Evolutionary conservation across 2,113 vertebrate genomes (phyloP).

Genomic region (Callospermophilus lateralis): DNA sequence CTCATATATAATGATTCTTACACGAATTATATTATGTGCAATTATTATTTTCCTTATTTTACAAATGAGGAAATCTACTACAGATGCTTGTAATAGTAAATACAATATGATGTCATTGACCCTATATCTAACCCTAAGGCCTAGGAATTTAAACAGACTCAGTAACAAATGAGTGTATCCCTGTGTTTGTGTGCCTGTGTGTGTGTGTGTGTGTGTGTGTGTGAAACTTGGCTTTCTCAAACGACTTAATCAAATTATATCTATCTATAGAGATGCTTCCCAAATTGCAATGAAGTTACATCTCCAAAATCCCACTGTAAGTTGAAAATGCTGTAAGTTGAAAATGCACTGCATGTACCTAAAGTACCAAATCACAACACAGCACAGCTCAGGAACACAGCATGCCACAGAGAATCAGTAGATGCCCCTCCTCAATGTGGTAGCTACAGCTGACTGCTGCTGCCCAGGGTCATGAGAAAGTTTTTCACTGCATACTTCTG

Average conservation of each 20-base stretch:
- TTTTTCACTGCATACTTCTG: too few species aligned
- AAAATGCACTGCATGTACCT: neutral
- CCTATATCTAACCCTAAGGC: neutral
- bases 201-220: too few species aligned
- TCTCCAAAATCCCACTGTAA: neutral
- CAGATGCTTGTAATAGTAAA: neutral
- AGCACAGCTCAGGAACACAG: neutral
- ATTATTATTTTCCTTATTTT: neutral
- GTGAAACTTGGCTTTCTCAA: neutral
- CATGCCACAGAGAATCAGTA: neutral
- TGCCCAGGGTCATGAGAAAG: neutral
- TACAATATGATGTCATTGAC: neutral
- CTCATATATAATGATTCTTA: neutral
- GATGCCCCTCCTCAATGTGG: neutral
- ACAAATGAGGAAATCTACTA: neutral
- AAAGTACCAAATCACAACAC: neutral
- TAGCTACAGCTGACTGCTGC: neutral
- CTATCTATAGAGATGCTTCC: neutral
- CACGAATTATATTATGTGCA: neutral
- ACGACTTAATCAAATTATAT: neutral
- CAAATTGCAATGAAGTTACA: neutral
- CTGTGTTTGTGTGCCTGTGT: neutral
- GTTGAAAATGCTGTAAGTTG: neutral
- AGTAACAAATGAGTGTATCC: neutral
- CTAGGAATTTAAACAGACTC: neutral